Evolutionary conservation across 2,113 vertebrate genomes (phyloP).

Genomic region (Amblyopsis rosae): DNA sequence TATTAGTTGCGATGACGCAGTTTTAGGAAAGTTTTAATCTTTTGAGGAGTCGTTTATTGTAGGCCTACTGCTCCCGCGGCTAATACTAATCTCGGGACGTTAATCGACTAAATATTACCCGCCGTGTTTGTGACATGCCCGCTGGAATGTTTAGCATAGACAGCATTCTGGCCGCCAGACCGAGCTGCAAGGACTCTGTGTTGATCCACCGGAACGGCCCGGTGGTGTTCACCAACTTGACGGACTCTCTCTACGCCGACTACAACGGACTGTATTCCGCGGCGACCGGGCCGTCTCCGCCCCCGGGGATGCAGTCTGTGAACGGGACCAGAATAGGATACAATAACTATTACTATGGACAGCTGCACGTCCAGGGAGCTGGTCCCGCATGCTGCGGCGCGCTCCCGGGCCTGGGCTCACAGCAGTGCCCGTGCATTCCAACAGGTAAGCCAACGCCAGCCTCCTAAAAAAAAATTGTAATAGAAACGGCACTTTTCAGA

Average conservation of each 20-base stretch:
- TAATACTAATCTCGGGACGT: not conserved
- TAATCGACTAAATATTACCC: not conserved
- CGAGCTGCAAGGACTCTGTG: constrained; percentile 92
- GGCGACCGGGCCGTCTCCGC: constrained; percentile 78
- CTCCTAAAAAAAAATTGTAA: not conserved
- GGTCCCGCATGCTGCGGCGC: constrained; percentile 90
- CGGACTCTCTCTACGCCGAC: constrained; percentile 89
- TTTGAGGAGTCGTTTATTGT: not conserved
- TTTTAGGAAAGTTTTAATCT: constrained; percentile 28
- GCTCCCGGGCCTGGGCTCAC: constrained; percentile 83
- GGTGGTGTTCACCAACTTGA: constrained; percentile 83
- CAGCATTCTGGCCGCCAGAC: constrained; percentile 93
- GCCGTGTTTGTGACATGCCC: constrained; percentile 80
- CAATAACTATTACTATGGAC: constrained; percentile 94
- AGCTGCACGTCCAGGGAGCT: constrained; percentile 89
- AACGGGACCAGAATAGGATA: constrained; percentile 86
- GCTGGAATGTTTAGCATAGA: constrained; percentile 99
- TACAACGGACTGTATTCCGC: constrained; percentile 89
- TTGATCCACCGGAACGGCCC: constrained; percentile 84
- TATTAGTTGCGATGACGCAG: constrained; percentile 44
- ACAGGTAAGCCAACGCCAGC: constrained; percentile 76
- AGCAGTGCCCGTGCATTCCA: constrained; percentile 92
- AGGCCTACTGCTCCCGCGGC: not conserved
- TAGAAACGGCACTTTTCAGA: no score
- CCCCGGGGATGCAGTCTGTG: constrained; percentile 80